A percentile compares a stretch with the other conserved stretches of the same genome.
phyloP scores from a whole-genome alignment of 2,888 invertebrate species.

The Chalcis sispes region DNA sequence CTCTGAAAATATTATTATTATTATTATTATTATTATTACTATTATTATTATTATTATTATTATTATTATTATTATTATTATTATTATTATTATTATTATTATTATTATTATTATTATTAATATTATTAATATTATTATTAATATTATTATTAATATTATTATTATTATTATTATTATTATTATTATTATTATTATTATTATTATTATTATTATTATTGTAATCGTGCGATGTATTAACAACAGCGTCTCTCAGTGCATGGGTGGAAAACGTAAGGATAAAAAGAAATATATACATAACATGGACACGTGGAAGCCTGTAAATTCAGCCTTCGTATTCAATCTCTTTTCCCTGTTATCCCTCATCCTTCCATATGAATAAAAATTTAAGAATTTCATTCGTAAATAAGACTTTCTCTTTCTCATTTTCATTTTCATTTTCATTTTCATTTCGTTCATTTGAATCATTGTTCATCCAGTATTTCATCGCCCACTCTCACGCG shows the following conservation, averaged over 20 bases:
- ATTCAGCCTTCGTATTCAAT: conserved; percentile 49
- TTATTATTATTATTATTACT: neutral
- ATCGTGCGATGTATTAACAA: conserved; percentile 54
- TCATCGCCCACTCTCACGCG: conserved; percentile 18
- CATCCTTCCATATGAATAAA: conserved; percentile 35
- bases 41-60: neutral
- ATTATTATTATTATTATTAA: neutral
- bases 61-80: neutral
- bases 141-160: neutral
- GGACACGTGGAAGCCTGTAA: conserved; percentile 50
- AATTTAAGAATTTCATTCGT: conserved; percentile 14
- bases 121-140: neutral
- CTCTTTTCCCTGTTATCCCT: conserved; percentile 19
- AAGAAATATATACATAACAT: conserved; percentile 40
- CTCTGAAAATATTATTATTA: conserved; percentile 7
- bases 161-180: neutral
- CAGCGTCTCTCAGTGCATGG: conserved; percentile 47
- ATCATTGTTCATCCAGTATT: conserved; percentile 5
- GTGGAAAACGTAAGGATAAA: conserved; percentile 45
- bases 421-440: conserved; percentile 22
- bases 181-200: neutral
- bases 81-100: neutral
- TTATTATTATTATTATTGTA: conserved; percentile 20
- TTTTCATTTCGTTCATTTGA: conserved; percentile 2
- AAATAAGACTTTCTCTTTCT: conserved; percentile 35